Evolutionary conservation across 1,140 invertebrate genomes (phyloP).

Genomic region (Cepaea nemoralis): DNA sequence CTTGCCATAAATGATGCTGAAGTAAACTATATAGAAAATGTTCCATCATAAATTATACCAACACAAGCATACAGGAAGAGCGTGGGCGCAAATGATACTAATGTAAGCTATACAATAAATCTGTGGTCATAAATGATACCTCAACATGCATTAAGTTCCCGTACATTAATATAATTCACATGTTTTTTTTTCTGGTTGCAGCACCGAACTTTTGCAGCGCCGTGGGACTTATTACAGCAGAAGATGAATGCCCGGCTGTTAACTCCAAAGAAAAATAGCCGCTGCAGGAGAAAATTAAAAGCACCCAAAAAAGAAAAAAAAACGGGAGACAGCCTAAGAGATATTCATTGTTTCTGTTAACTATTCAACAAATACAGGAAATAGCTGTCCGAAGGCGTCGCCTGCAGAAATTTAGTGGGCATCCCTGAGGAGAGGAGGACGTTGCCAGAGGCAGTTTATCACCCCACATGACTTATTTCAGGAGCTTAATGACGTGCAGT

Average conservation of each 20-base stretch:
- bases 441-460: background rate
- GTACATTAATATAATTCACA: too few species aligned
- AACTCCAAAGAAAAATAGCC: background rate
- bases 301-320: too few species aligned
- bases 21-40: too few species aligned
- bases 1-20: too few species aligned
- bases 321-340: background rate
- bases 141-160: too few species aligned
- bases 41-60: too few species aligned
- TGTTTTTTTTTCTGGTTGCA: too few species aligned
- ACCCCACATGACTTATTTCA: background rate
- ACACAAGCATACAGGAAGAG: too few species aligned
- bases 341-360: constrained; percentile 6
- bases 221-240: background rate
- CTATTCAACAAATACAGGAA: background rate
- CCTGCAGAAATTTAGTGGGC: background rate
- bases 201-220: background rate
- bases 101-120: too few species aligned
- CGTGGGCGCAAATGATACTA: too few species aligned
- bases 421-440: background rate
- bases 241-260: background rate
- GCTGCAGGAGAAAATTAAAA: background rate
- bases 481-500: background rate
- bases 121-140: too few species aligned
- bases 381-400: background rate